Evolutionary conservation across 1,140 invertebrate species (phyloP).

Genomic region (Drosophila ambigua): DNA sequence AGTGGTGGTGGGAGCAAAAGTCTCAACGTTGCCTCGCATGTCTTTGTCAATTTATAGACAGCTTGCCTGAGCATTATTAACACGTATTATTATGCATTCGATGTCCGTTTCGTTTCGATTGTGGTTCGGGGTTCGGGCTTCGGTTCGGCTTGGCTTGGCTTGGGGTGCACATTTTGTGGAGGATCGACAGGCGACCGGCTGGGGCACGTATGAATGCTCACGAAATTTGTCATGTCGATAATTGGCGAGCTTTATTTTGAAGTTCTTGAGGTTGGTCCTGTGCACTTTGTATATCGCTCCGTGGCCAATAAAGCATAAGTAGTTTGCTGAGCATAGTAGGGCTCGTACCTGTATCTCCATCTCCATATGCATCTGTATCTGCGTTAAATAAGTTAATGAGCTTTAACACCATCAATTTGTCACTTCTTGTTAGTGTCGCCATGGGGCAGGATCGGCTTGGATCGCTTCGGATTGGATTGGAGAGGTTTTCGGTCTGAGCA

Average conservation of each 20-base stretch:
- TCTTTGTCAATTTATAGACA: constrained; percentile 83
- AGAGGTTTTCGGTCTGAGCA: background rate
- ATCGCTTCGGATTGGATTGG: background rate
- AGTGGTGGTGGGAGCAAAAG: constrained; percentile 6
- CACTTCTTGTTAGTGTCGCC: constrained; percentile 82
- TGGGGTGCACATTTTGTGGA: constrained; percentile 30
- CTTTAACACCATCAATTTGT: constrained; percentile 84
- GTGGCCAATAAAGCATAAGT: constrained; percentile 10
- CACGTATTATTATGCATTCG: constrained; percentile 80
- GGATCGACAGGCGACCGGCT: constrained; percentile 21
- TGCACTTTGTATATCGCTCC: constrained; percentile 11
- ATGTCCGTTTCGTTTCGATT: constrained; percentile 25
- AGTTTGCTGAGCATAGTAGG: constrained; percentile 26
- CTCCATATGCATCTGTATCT: constrained; percentile 37
- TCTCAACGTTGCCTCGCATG: constrained; percentile 66
- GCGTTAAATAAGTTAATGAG: constrained; percentile 80
- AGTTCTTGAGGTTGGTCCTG: constrained; percentile 53
- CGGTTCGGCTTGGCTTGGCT: constrained; percentile 19
- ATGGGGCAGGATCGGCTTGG: constrained; percentile 22
- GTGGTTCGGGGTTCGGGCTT: constrained; percentile 39
- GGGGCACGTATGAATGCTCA: constrained; percentile 50
- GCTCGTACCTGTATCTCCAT: constrained; percentile 12
- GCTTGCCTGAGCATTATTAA: constrained; percentile 82
- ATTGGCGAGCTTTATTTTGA: constrained; percentile 80
- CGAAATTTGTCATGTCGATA: constrained; percentile 81